Evolutionary conservation across 2,113 vertebrate genomes (phyloP).

Genomic region (Zosterops japonicus): DNA sequence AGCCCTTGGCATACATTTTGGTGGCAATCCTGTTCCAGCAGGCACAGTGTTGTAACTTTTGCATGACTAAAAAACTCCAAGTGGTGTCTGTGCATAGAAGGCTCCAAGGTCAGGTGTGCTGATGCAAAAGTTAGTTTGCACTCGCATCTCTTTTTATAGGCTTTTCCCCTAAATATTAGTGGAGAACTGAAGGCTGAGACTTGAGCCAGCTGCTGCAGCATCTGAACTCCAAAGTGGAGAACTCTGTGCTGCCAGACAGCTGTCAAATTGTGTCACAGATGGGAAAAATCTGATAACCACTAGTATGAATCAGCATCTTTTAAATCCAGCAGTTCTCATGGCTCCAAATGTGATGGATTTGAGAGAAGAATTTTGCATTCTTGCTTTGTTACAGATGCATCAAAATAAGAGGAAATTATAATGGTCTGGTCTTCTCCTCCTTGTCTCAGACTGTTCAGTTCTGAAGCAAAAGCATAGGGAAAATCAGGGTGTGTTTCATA

Average conservation of each 20-base stretch:
- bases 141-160: not conserved
- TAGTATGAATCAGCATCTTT: not conserved
- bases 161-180: not conserved
- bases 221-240: not conserved
- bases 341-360: not conserved
- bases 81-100: not conserved
- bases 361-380: not conserved
- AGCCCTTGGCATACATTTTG: not conserved
- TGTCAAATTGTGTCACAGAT: not conserved
- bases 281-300: not conserved
- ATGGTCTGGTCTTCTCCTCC: not conserved
- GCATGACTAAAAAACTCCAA: not conserved
- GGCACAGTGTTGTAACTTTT: not conserved
- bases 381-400: not conserved
- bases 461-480: not conserved
- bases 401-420: not conserved
- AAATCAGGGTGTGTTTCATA: not conserved
- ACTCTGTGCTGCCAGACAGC: conserved; percentile 28
- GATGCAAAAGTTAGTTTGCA: not conserved
- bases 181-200: conserved; percentile 10
- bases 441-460: not conserved
- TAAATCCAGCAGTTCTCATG: not conserved
- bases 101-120: not conserved
- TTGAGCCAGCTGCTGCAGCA: not conserved
- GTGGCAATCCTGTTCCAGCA: not conserved